Evolutionary conservation across 2,888 invertebrate genomes (phyloP), one percentile per base, ranked within the genome.

Genomic region (Iphiclides podalirius): DNA sequence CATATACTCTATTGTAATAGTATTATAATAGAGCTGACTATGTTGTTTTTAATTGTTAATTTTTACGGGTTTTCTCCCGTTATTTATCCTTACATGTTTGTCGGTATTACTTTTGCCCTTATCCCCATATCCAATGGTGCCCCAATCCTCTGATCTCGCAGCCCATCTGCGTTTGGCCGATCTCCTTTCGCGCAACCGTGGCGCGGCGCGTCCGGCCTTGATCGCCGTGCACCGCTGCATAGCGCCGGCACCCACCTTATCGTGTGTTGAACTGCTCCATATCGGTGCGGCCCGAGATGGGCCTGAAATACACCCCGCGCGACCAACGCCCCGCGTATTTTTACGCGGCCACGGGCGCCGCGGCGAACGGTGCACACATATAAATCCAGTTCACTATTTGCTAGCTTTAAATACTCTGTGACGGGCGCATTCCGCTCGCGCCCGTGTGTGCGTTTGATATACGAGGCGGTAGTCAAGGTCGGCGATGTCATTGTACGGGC

Each of bases 401-500:
- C 71, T 68, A 65, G 66, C 66, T 70, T 72, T 68, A 73, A 74
- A 77, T 75, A 70, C 66, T 64, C 62, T 61, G 64, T 78, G 77
- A 75, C 76, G 73, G 71, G 75, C 64, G 78, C 76, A 79, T 82
- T 80, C 74, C 73, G 64, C 66, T 66, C 66, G 71, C 60, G 66
- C 70, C 54, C 28, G n/a, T 61, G 57, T 64, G 58, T 57, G 55
- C 54, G 57, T 47, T 55, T 75, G 76, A 75, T 81, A 81, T 81
- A 76, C 72, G 77, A 77, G 77, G 79, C 77, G 77, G 71, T 79
- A 83, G 80, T 84, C 87, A 88, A 88, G 88, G 88, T 88, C 87
- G 84, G 70, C 77, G 79, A 79, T 79, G 88, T 88, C 88, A 87
- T 86, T 88, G 88, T 86, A 88, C 87, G 67, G 74, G 73, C 74